Evolutionary conservation across 2,888 invertebrate species (phyloP), one percentile per base, ranked within the genome.

Genomic region (Crematogaster levior): DNA sequence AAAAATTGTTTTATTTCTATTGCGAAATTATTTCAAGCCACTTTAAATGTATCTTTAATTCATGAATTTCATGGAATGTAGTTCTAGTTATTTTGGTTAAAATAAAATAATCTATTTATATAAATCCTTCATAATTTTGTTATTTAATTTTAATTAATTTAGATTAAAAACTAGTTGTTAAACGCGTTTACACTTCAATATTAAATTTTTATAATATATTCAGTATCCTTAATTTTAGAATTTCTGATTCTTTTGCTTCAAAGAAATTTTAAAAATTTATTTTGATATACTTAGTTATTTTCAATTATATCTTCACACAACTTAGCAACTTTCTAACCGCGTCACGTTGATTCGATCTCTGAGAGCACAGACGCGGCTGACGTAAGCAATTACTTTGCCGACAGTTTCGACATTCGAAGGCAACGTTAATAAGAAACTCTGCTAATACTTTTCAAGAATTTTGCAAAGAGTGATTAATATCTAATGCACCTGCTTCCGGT

Each of bases 401-500:
- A 60, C 43, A 73, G 30, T 73, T 73, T 46, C 15, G 30, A 30
- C n/a, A 5, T 10, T 9, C 30, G 46, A 46, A 60, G 5, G 15
- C 3, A 46, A 46, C 21, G 30, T 21, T 61, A 60, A 21, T 73
- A n/a, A n/a, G 27, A 40, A 30, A 43, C 24, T 18, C 10, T 18
- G 24, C 37, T 51, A 15, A 56, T 18, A 9, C 48, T 24, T 66
- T 10, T 77, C 66, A 53, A 53, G 10, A 68, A 53, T 77, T 75
- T 53, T 27, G 27, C 68, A 34, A 75, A 40, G 24, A 34, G 10
- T 24, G 18, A 66, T 75, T 66, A 66, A 75, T 27, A 74, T 65
- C 58, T 46, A 51, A 27, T 53, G 70, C 89, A 92, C 92, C 92
- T 89, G 91, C 70, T 72, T 84, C 83, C 65, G 68, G 68, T 56